A percentile compares a stretch with the other conserved stretches of the same genome.
Conservation (phyloP, 2,113 vertebrate species). For the Callipepla californica region DNA sequence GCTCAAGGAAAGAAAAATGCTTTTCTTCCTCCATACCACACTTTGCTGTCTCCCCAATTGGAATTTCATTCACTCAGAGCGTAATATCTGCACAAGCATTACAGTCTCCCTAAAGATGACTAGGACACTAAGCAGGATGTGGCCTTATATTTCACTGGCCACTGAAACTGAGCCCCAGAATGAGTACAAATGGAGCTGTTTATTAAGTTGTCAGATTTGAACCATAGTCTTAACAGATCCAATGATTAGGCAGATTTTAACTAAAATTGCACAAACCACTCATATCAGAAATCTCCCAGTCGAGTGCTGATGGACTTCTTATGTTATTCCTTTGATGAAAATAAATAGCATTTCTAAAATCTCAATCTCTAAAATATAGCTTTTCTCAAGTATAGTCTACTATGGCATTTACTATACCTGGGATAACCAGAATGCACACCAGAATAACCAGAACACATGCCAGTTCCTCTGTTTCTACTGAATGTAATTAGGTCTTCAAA, state of each 20-base stretch:
- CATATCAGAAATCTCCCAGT: neutral
- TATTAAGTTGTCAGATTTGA: neutral
- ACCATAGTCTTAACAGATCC: neutral
- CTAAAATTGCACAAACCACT: neutral
- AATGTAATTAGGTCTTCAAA: neutral
- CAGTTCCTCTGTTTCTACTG: neutral
- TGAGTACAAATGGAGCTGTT: neutral
- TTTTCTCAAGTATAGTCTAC: neutral
- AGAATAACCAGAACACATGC: neutral
- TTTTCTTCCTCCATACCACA: neutral
- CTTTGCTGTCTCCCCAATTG: neutral
- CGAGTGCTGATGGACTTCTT: neutral
- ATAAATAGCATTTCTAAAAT: neutral
- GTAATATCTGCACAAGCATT: neutral
- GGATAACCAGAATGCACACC: neutral
- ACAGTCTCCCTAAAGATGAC: neutral
- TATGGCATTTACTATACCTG: neutral
- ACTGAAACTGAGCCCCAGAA: neutral
- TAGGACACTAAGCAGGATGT: neutral
- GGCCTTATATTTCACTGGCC: neutral
- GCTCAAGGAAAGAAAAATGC: neutral
- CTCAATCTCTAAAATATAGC: neutral
- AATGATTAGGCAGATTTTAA: neutral
- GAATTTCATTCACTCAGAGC: neutral
- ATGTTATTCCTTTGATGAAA: neutral